phyloP scores from a whole-genome alignment of 2,113 vertebrate species.

The Pundamilia nyererei region DNA sequence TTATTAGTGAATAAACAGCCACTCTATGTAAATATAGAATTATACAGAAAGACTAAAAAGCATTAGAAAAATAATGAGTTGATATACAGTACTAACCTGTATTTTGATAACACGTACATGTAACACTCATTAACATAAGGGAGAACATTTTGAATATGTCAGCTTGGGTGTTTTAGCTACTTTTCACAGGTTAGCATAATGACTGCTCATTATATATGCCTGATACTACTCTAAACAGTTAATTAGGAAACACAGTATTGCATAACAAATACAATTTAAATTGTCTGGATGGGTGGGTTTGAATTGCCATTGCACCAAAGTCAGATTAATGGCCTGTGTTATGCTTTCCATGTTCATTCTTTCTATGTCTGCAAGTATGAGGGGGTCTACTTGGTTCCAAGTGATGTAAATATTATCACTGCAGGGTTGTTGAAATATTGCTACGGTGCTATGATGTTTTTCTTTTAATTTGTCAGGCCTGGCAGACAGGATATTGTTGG shows the following conservation, averaged over 20 bases:
- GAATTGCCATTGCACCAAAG: background rate
- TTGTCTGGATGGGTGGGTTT: background rate
- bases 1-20: background rate
- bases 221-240: background rate
- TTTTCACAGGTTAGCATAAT: background rate
- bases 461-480: background rate
- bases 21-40: background rate
- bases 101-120: background rate
- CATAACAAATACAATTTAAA: background rate
- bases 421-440: background rate
- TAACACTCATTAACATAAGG: background rate
- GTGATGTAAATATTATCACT: background rate
- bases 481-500: background rate
- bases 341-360: background rate
- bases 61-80: background rate
- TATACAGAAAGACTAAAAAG: background rate
- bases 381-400: background rate
- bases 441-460: background rate
- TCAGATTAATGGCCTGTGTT: background rate
- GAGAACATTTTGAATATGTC: background rate
- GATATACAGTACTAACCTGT: background rate
- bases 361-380: background rate
- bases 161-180: background rate
- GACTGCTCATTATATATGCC: background rate
- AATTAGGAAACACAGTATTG: background rate